phyloP scores from a whole-genome alignment of 2,797 vertebrate species.

The Lacerta agilis region DNA sequence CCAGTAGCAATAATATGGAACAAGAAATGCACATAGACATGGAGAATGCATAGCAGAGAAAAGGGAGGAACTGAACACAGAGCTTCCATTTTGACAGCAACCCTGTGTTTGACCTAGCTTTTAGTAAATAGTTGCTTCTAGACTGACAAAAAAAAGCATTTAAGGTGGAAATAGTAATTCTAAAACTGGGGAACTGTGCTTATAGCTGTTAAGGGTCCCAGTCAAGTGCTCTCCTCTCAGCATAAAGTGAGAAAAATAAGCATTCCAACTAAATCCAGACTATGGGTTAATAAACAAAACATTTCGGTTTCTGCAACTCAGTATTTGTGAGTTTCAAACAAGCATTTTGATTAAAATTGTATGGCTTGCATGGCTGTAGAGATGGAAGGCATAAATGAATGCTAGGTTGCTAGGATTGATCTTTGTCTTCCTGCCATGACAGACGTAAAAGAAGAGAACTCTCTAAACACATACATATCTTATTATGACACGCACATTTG shows the following conservation, averaged over 20 bases:
- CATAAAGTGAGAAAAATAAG: neutral
- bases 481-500: conserved; percentile 65
- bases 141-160: neutral
- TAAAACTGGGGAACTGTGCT: neutral
- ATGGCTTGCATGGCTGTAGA: conserved; percentile 42
- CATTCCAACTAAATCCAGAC: conserved; percentile 27
- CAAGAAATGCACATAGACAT: neutral
- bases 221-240: neutral
- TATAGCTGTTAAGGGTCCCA: neutral
- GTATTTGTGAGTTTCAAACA: conserved; percentile 63
- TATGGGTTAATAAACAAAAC: conserved; percentile 47
- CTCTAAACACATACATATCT: conserved; percentile 61
- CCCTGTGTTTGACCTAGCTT: neutral
- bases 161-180: neutral
- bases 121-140: neutral
- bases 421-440: conserved; percentile 44
- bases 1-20: neutral
- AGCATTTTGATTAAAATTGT: conserved; percentile 62
- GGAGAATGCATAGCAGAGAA: neutral
- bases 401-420: conserved; percentile 53
- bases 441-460: conserved; percentile 62
- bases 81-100: neutral
- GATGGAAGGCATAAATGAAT: conserved; percentile 50
- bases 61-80: neutral
- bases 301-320: conserved; percentile 38